Conservation (phyloP, 2,888 invertebrate genomes). For the Spodoptera littoralis region DNA sequence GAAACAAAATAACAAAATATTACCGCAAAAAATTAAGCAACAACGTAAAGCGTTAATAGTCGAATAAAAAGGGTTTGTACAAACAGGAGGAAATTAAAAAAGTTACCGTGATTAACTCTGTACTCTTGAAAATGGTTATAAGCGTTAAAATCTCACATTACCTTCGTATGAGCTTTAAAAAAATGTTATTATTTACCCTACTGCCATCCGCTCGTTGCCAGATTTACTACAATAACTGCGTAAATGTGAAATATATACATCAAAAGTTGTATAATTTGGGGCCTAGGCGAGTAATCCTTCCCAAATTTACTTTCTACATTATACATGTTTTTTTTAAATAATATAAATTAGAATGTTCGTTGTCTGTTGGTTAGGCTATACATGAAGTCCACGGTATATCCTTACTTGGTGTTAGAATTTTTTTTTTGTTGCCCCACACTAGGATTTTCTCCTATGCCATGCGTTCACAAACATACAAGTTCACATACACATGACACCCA, state of each 20-base stretch:
- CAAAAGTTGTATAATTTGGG: constrained; percentile 38
- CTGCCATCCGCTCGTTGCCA: constrained; percentile 22
- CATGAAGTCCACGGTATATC: too few species aligned
- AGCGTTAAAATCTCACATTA: constrained; percentile 42
- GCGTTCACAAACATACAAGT: too few species aligned
- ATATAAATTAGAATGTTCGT: too few species aligned
- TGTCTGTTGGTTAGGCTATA: too few species aligned
- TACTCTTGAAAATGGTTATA: constrained; percentile 28
- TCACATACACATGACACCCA: too few species aligned
- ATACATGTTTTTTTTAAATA: too few species aligned
- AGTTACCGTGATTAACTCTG: constrained; percentile 47
- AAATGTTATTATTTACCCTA: constrained; percentile 38
- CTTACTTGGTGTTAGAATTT: too few species aligned
- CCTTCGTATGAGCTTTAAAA: constrained; percentile 39
- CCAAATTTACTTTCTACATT: too few species aligned
- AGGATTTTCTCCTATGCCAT: too few species aligned
- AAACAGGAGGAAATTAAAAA: constrained; percentile 31
- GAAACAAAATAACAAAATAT: constrained; percentile 9
- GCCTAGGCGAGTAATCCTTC: not conserved
- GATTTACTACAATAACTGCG: constrained; percentile 61
- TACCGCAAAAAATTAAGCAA: constrained; percentile 16
- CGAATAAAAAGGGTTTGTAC: constrained; percentile 43
- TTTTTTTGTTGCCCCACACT: too few species aligned
- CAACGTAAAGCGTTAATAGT: constrained; percentile 7
- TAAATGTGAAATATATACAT: constrained; percentile 54